phyloP scores from a whole-genome alignment of 2,113 vertebrate species.

The Felis catus region DNA sequence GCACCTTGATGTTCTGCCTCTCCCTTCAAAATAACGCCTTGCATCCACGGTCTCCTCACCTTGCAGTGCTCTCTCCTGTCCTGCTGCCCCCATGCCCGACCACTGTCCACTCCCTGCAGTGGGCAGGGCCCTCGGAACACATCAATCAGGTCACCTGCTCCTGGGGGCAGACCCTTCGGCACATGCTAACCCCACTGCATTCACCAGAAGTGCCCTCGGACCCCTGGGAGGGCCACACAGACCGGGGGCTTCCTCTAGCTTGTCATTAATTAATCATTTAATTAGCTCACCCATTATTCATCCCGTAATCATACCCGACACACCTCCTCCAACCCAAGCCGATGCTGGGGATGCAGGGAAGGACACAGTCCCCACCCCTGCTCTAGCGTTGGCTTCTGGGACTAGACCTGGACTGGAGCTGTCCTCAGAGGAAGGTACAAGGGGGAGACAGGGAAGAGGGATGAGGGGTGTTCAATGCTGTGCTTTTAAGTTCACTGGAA shows the following conservation, averaged over 20 bases:
- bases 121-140: background rate
- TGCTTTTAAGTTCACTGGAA: background rate
- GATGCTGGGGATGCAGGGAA: background rate
- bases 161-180: background rate
- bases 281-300: conserved; percentile 48
- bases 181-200: background rate
- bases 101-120: background rate
- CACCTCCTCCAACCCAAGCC: background rate
- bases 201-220: background rate
- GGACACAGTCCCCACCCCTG: background rate
- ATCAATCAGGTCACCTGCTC: background rate
- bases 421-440: background rate
- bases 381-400: background rate
- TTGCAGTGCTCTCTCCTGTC: background rate
- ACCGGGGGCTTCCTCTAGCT: conserved; percentile 42
- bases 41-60: background rate
- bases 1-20: background rate
- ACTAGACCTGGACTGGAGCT: background rate
- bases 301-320: background rate
- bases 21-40: background rate
- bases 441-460: background rate
- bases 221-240: background rate
- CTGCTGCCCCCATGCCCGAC: background rate
- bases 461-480: rapidly evolving
- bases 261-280: conserved; percentile 19